A percentile compares a stretch with the other conserved stretches of the same genome.
These are phyloP conservation scores for Channa striata DNA, from an alignment of 2,797 vertebrate species.

Conservation along the genomic window DNA sequence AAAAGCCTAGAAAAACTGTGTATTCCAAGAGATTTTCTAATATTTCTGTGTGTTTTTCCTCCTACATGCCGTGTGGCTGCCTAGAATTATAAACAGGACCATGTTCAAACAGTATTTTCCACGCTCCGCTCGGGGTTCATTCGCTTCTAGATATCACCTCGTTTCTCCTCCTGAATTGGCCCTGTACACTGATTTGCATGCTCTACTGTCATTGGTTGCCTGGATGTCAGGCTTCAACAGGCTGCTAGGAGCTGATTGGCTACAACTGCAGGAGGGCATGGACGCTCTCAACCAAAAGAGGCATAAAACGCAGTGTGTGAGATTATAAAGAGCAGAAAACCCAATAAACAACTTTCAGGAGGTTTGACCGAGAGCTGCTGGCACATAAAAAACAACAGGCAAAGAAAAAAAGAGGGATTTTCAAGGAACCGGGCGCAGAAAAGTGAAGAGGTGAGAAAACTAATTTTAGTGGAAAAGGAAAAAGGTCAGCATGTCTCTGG, in stretches of 20 bases:
- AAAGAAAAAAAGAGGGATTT: slow-evolving; percentile 8
- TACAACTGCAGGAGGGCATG: slow-evolving; percentile 39
- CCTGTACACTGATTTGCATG: slow-evolving; percentile 72
- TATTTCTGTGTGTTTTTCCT: slow-evolving; percentile 2
- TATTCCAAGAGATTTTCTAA: background rate
- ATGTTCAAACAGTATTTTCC: slow-evolving; percentile 36
- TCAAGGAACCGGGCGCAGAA: slow-evolving; percentile 12
- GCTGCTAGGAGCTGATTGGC: slow-evolving; percentile 77
- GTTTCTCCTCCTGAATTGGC: slow-evolving; percentile 17
- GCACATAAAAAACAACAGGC: background rate
- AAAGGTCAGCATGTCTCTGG: slow-evolving; percentile 85
- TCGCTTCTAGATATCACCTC: slow-evolving; percentile 45
- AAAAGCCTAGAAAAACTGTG: background rate
- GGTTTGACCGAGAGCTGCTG: slow-evolving; percentile 11
- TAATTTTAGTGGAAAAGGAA: background rate
- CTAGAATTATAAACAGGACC: slow-evolving; percentile 29
- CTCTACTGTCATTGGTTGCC: slow-evolving; percentile 71
- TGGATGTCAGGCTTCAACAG: slow-evolving; percentile 50
- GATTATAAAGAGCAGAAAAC: slow-evolving; percentile 55
- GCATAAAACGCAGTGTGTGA: slow-evolving; percentile 76
- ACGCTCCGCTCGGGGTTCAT: slow-evolving; percentile 39
- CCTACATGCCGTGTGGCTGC: background rate
- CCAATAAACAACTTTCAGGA: slow-evolving; percentile 24
- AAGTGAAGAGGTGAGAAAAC: slow-evolving; percentile 13
- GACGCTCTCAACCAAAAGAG: slow-evolving; percentile 70